Conservation (phyloP, 2,113 vertebrate species). For the Sorex fumeus region DNA sequence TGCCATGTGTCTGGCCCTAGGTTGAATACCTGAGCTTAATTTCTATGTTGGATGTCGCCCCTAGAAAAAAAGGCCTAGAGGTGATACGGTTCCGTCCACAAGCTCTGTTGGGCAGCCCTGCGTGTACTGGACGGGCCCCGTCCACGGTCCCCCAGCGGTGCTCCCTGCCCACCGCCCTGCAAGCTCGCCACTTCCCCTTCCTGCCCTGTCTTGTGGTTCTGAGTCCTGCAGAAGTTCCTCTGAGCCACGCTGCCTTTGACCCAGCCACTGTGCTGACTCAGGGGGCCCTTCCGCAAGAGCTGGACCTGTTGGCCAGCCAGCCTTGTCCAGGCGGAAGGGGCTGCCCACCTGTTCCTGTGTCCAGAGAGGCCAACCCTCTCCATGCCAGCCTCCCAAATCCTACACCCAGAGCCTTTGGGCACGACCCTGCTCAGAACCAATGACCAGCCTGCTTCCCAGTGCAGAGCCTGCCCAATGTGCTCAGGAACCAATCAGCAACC, state of each 20-base stretch:
- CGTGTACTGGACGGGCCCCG: not conserved
- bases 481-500: no score
- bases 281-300: not conserved
- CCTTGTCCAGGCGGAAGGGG: conserved; percentile 6
- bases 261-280: conserved; percentile 54
- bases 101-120: rapidly evolving
- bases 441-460: no score
- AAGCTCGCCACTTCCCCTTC: conserved; percentile 74
- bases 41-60: no score
- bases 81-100: no score
- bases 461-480: not conserved
- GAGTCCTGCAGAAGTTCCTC: conserved; percentile 71
- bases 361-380: not conserved
- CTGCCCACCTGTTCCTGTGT: not conserved
- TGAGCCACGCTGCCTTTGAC: not conserved
- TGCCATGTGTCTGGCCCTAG: no score
- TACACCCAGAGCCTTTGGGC: not conserved
- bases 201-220: conserved; percentile 71
- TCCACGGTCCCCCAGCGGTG: no score
- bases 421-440: not conserved
- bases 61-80: no score
- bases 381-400: not conserved
- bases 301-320: conserved; percentile 26
- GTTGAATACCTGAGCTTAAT: no score
- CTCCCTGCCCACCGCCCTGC: not conserved